Percentiles rank a stretch among this genome's conserved stretches.
Evolutionary conservation across 2,113 vertebrate genomes (phyloP).

Genomic region (Rousettus leschenaultii): DNA sequence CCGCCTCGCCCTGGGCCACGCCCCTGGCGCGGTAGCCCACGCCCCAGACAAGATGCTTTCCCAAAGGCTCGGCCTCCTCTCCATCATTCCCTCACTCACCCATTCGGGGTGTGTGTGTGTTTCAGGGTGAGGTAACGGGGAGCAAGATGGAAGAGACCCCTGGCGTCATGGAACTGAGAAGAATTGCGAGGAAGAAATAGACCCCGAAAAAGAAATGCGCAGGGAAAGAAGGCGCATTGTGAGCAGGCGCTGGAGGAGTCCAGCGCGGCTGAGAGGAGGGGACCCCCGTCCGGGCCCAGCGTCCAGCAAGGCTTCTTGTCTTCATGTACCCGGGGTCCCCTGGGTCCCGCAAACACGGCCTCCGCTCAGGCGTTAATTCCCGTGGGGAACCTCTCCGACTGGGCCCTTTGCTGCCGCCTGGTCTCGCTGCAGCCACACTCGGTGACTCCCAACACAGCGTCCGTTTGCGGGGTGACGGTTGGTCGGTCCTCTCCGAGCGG

Average conservation of each 20-base stretch:
- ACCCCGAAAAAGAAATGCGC: not conserved
- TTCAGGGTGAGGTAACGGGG: not conserved
- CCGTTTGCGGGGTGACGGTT: not conserved
- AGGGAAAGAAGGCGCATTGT: fast-evolving
- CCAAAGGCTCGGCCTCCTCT: fast-evolving
- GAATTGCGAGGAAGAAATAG: not conserved
- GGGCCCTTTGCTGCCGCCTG: fast-evolving
- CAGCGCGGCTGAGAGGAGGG: not conserved
- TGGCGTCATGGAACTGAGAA: not conserved
- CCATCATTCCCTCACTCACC: not conserved
- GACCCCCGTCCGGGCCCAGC: fast-evolving
- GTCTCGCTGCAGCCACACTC: too few relatives aligned
- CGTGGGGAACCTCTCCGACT: fast-evolving
- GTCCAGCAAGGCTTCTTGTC: fast-evolving
- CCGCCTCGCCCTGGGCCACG: fast-evolving
- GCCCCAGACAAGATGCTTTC: not conserved
- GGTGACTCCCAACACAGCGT: too few relatives aligned
- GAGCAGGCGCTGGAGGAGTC: not conserved
- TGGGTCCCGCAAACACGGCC: not conserved
- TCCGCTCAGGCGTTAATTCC: too few relatives aligned
- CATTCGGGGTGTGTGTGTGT: not conserved
- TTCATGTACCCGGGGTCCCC: fast-evolving
- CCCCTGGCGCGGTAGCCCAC: fast-evolving
- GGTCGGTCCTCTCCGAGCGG: not conserved
- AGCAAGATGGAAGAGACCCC: not conserved